A percentile compares a stretch with the other conserved stretches of the same genome.
Evolutionary conservation across 2,797 vertebrate genomes (phyloP).

Genomic region (Platalea minor): DNA sequence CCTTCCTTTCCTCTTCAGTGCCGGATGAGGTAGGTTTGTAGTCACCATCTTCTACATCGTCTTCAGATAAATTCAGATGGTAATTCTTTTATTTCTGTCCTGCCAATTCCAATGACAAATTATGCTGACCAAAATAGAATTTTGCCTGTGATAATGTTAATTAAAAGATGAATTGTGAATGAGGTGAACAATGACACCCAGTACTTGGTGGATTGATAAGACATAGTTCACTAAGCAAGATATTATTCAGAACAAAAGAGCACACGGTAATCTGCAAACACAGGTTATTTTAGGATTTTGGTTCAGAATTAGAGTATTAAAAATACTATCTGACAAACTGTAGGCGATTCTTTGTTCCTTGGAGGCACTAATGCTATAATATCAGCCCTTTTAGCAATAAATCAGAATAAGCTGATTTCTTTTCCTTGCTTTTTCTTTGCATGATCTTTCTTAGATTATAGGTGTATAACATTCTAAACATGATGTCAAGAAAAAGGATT

Average conservation of each 20-base stretch:
- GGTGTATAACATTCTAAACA: background rate
- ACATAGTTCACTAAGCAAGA: slow-evolving; percentile 53
- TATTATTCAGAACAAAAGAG: slow-evolving; percentile 59
- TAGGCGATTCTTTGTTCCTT: slow-evolving; percentile 42
- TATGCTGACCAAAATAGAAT: slow-evolving; percentile 62
- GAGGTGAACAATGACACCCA: slow-evolving; percentile 62
- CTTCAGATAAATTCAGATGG: slow-evolving; percentile 54
- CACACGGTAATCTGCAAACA: slow-evolving; percentile 45
- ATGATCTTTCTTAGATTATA: background rate
- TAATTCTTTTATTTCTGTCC: slow-evolving; percentile 60
- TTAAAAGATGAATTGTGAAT: slow-evolving; percentile 70
- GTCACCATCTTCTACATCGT: background rate
- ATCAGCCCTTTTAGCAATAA: slow-evolving; percentile 8
- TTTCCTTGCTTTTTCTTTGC: background rate
- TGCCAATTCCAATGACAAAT: slow-evolving; percentile 55
- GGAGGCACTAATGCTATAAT: background rate
- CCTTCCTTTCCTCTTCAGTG: background rate
- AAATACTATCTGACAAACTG: slow-evolving; percentile 50
- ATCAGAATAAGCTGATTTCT: background rate
- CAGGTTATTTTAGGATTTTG: slow-evolving; percentile 49
- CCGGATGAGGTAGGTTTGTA: slow-evolving; percentile 15
- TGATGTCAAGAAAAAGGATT: background rate
- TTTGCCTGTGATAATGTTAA: slow-evolving; percentile 62
- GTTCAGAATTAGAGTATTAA: slow-evolving; percentile 50
- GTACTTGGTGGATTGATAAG: slow-evolving; percentile 53